Conservation (phyloP, 2,797 vertebrate species). For the Holocentrus rufus region DNA sequence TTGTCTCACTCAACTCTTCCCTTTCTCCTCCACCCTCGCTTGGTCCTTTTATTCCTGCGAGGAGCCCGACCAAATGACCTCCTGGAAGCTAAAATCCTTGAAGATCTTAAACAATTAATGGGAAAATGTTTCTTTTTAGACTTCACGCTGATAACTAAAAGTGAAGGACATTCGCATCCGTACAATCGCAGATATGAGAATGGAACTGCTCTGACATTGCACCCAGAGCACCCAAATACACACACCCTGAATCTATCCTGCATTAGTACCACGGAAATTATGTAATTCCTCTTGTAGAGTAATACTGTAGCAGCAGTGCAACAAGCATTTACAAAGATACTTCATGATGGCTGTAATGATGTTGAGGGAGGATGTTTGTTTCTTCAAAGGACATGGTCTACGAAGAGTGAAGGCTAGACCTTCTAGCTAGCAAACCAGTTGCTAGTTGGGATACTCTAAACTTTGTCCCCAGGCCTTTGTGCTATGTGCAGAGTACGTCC, state of each 20-base stretch:
- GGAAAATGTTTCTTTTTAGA: neutral
- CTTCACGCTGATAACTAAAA: neutral
- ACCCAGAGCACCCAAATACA: neutral
- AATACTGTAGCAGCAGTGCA: neutral
- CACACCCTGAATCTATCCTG: neutral
- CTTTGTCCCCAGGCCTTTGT: no score
- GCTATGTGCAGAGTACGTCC: no score
- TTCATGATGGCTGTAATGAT: no score
- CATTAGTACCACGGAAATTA: neutral
- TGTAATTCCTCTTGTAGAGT: neutral
- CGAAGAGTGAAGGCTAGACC: no score
- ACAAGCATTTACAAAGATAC: neutral
- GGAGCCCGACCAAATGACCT: constrained; percentile 45
- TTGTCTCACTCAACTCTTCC: constrained; percentile 51
- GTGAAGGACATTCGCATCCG: neutral
- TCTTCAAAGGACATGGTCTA: no score
- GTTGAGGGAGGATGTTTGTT: no score
- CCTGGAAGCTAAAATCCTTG: constrained; percentile 19
- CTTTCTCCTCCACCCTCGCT: constrained; percentile 27
- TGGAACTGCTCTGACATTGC: neutral
- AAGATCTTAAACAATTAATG: constrained; percentile 29
- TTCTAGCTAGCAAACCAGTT: no score
- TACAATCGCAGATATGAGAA: neutral
- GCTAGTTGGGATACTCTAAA: no score
- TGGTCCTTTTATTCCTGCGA: constrained; percentile 38